phyloP scores from a whole-genome alignment of 92 coral and sea anemone genomes.

The Epizoanthus stellaris region DNA sequence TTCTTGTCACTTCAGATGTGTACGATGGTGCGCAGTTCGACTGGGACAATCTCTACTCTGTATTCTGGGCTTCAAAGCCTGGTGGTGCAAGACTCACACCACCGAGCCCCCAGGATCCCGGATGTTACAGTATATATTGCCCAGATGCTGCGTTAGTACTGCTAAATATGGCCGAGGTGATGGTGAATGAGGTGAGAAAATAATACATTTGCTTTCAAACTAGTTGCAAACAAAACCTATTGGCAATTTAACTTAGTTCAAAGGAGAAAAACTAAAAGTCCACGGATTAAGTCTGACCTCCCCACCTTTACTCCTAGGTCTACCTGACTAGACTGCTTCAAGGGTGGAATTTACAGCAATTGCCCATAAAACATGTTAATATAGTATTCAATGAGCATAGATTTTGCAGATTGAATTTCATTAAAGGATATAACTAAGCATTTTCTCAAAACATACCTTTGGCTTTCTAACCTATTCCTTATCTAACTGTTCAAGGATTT shows the following conservation, averaged over 20 bases:
- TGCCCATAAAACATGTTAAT: no score
- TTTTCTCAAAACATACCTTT: no score
- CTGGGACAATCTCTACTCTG: slow-evolving; percentile 95
- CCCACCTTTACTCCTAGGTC: no score
- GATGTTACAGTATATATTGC: slow-evolving; percentile 83
- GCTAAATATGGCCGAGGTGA: slow-evolving; percentile 82
- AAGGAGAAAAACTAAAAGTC: no score
- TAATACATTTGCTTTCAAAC: neutral
- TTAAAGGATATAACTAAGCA: no score
- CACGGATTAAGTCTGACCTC: no score
- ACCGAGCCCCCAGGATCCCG: slow-evolving; percentile 90
- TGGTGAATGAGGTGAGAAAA: slow-evolving; percentile 82
- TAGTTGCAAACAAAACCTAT: neutral
- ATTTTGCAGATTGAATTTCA: no score
- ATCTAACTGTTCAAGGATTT: no score
- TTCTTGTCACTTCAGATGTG: slow-evolving; percentile 67
- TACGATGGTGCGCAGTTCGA: slow-evolving; percentile 94
- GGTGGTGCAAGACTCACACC: slow-evolving; percentile 75
- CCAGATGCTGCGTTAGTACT: slow-evolving; percentile 88
- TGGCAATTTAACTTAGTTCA: neutral
- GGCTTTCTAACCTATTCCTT: no score
- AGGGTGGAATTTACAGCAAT: no score
- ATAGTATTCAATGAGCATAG: no score
- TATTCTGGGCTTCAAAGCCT: slow-evolving; percentile 88
- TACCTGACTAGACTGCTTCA: no score